phyloP scores from a whole-genome alignment of 2,888 invertebrate genomes.

The Troglohyphantes excavatus region DNA sequence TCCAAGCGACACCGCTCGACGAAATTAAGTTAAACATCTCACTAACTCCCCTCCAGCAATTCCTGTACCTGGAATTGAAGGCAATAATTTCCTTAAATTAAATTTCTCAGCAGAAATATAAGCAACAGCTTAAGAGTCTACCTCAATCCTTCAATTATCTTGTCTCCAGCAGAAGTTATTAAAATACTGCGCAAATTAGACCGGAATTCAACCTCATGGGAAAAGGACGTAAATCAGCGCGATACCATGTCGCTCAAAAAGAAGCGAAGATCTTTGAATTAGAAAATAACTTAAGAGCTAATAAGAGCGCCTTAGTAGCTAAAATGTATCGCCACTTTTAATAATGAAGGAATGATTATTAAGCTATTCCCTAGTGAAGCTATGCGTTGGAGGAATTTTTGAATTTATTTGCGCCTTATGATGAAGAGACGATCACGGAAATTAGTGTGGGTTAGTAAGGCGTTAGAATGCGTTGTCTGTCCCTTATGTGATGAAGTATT shows the following conservation, averaged over 20 bases:
- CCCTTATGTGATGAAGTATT: too few species aligned
- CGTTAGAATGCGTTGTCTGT: too few species aligned
- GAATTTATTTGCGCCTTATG: too few species aligned
- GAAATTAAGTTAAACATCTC: not conserved
- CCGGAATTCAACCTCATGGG: constrained; percentile 9
- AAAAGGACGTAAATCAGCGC: not conserved
- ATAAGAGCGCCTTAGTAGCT: not conserved
- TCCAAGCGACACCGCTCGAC: not conserved
- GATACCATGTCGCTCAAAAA: not conserved
- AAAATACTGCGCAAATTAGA: constrained; percentile 6
- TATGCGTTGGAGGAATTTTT: too few species aligned
- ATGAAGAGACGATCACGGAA: too few species aligned
- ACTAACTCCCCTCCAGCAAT: not conserved
- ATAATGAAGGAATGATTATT: not conserved
- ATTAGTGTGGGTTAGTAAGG: too few species aligned
- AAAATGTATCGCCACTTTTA: not conserved
- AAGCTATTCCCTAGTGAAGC: too few species aligned
- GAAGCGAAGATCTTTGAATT: not conserved
- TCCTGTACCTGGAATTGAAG: not conserved
- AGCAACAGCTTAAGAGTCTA: not conserved
- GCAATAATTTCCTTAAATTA: constrained; percentile 34
- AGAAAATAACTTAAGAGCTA: constrained; percentile 13
- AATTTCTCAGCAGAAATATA: constrained; percentile 11
- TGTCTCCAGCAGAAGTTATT: constrained; percentile 38
- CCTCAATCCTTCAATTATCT: constrained; percentile 39